phyloP scores from a whole-genome alignment of 2,888 invertebrate species.

The Meliscaeva auricollis region DNA sequence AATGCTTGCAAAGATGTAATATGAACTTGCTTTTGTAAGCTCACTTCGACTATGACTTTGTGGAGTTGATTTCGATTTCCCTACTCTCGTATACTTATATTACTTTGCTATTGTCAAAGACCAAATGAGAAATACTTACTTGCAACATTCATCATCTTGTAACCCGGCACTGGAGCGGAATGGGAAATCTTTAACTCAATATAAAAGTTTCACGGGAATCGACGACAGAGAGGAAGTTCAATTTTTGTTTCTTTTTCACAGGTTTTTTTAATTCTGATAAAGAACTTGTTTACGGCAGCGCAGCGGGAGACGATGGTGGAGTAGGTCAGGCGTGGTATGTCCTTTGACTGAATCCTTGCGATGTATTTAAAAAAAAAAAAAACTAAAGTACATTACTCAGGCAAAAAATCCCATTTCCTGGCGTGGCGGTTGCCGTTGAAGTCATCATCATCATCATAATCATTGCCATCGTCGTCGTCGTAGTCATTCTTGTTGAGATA shows the following conservation, averaged over 20 bases:
- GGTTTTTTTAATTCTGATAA: conserved; percentile 35
- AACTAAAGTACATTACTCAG: conserved; percentile 55
- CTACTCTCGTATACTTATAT: background rate
- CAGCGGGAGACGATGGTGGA: background rate
- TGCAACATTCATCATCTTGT: conserved; percentile 19
- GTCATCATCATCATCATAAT: conserved; percentile 47
- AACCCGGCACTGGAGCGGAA: conserved; percentile 20
- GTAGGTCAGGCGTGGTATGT: conserved; percentile 54
- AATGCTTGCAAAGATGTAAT: conserved; percentile 34
- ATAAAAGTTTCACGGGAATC: background rate
- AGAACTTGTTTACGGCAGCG: conserved; percentile 30
- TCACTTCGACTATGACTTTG: background rate
- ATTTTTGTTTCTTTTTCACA: no score
- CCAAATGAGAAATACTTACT: background rate
- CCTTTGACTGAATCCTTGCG: conserved; percentile 56
- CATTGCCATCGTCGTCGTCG: conserved; percentile 45
- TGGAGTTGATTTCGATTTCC: conserved; percentile 28
- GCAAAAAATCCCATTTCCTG: conserved; percentile 60
- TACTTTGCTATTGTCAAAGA: conserved; percentile 29
- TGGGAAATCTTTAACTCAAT: conserved; percentile 61
- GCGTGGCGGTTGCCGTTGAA: conserved; percentile 48
- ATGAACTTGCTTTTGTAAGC: conserved; percentile 33
- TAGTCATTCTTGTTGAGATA: conserved; percentile 23
- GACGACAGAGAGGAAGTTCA: background rate
- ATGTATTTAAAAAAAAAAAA: conserved; percentile 26